Evolutionary conservation across 2,113 vertebrate species (phyloP).

Genomic region (Thalassoma bifasciatum): DNA sequence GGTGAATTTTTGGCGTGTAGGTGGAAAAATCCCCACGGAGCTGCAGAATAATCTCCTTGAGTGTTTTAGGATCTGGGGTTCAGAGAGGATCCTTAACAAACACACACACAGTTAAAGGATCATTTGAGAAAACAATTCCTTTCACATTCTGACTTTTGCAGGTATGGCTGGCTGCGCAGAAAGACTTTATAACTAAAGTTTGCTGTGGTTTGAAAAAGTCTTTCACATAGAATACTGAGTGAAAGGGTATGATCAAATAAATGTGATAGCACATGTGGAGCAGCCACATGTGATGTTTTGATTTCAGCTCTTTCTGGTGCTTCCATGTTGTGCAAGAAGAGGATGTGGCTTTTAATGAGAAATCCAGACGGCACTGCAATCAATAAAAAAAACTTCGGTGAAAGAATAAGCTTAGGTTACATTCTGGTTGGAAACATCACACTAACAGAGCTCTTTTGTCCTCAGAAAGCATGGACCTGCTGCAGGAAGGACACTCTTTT

Average conservation of each 20-base stretch:
- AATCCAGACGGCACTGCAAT: constrained; percentile 60
- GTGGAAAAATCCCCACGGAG: constrained; percentile 61
- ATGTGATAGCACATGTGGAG: constrained; percentile 9
- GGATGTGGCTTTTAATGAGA: constrained; percentile 68
- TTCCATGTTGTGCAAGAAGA: constrained; percentile 41
- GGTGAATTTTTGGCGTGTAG: constrained; percentile 48
- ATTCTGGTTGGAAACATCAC: constrained; percentile 55
- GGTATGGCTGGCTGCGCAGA: constrained; percentile 38
- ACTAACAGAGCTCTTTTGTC: constrained; percentile 55
- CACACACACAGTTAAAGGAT: constrained; percentile 42
- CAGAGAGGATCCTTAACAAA: constrained; percentile 52
- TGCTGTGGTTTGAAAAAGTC: neutral
- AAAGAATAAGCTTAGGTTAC: constrained; percentile 34
- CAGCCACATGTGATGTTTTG: constrained; percentile 5
- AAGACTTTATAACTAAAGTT: neutral
- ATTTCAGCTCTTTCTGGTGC: constrained; percentile 45
- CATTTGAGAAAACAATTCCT: constrained; percentile 35
- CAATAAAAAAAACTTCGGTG: constrained; percentile 50
- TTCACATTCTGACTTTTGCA: constrained; percentile 40
- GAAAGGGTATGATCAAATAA: constrained; percentile 16
- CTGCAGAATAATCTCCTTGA: constrained; percentile 44
- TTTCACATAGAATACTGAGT: neutral
- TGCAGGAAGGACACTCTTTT: constrained; percentile 55
- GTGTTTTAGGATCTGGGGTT: constrained; percentile 55
- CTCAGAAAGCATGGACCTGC: constrained; percentile 11